Conservation (phyloP, 1,140 invertebrate species). For the Calliphora vicina region DNA sequence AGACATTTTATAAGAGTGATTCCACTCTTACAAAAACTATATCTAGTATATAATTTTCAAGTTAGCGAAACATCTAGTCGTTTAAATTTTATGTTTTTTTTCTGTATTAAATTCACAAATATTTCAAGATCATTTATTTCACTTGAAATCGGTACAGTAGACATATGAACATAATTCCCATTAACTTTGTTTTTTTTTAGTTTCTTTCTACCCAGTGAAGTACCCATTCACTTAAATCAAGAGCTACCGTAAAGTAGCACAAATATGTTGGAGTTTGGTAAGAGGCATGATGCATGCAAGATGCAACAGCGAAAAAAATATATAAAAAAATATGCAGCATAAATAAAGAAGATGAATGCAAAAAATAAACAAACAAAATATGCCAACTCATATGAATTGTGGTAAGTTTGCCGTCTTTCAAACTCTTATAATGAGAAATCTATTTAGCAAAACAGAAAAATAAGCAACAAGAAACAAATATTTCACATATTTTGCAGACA, state of each 20-base stretch:
- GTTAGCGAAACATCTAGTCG: too few species aligned
- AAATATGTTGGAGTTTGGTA: background rate
- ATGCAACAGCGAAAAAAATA: background rate
- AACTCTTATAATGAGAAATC: background rate
- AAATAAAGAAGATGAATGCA: background rate
- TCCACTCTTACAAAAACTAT: too few species aligned
- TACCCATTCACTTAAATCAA: conserved; percentile 9
- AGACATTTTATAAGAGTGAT: too few species aligned
- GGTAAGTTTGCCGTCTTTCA: background rate
- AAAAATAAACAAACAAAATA: background rate
- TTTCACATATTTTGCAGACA: conserved; percentile 14
- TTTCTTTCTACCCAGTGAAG: background rate
- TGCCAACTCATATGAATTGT: background rate
- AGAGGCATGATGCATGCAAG: background rate
- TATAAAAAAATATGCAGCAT: background rate
- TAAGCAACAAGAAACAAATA: background rate
- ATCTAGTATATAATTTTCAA: too few species aligned
- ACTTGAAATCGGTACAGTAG: background rate
- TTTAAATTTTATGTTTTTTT: too few species aligned
- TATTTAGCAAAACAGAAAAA: background rate
- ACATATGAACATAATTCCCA: background rate
- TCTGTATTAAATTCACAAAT: background rate
- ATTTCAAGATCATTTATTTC: conserved; percentile 23
- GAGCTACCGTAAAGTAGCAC: conserved; percentile 16
- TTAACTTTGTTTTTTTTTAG: background rate